Evolutionary conservation across 2,888 invertebrate genomes (phyloP).

Genomic region (Charanyca ferruginea): DNA sequence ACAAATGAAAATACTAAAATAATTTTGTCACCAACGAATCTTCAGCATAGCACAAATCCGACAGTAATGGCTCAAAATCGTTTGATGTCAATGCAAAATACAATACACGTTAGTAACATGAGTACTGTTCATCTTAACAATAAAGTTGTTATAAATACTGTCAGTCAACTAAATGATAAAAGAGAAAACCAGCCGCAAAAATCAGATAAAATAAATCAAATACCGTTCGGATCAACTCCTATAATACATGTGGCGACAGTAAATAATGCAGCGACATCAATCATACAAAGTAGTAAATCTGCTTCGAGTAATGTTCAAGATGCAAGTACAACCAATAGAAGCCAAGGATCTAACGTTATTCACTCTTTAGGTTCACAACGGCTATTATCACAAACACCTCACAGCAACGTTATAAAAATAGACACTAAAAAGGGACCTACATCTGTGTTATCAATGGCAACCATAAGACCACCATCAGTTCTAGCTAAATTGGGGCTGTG

Average conservation of each 20-base stretch:
- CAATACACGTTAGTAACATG: constrained; percentile 80
- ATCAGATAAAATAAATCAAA: constrained; percentile 78
- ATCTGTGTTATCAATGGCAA: constrained; percentile 84
- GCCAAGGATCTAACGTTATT: constrained; percentile 82
- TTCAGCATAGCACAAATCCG: constrained; percentile 81
- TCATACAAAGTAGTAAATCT: constrained; percentile 81
- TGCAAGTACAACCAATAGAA: constrained; percentile 74
- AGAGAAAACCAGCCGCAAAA: constrained; percentile 79
- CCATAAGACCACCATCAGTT: constrained; percentile 80
- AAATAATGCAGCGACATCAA: constrained; percentile 77
- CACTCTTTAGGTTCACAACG: constrained; percentile 83
- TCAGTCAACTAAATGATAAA: constrained; percentile 80
- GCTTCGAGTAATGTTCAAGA: constrained; percentile 80
- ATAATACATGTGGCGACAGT: constrained; percentile 83
- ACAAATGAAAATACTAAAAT: constrained; percentile 83
- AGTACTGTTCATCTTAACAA: constrained; percentile 81
- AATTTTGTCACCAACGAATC: constrained; percentile 82
- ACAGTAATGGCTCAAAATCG: constrained; percentile 87
- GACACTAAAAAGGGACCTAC: constrained; percentile 80
- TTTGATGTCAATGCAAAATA: constrained; percentile 86
- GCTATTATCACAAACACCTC: constrained; percentile 77
- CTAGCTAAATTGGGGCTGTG: constrained; percentile 80
- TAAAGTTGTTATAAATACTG: constrained; percentile 83
- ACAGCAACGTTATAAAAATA: constrained; percentile 80
- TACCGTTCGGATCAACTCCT: constrained; percentile 76